These are phyloP conservation scores for Blennius ocellaris DNA, from an alignment of 2,113 vertebrate genomes.

Conservation along the genomic window DNA sequence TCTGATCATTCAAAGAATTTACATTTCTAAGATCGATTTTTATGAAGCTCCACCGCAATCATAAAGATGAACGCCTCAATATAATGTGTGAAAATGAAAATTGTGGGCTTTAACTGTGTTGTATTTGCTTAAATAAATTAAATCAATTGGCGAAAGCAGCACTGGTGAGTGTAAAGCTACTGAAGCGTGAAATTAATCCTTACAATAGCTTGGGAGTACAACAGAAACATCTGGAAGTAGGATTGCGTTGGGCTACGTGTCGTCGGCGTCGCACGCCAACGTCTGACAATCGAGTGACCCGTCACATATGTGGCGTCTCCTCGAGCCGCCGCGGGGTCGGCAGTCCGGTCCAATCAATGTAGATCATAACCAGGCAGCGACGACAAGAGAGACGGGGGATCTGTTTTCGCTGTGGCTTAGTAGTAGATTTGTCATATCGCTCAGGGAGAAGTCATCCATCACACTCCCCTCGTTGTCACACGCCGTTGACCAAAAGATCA, in stretches of 20 bases:
- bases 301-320: conserved; percentile 41
- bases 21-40: neutral
- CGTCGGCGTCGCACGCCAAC: conserved; percentile 9
- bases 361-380: conserved; percentile 41
- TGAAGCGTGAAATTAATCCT: conserved; percentile 62
- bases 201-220: conserved; percentile 24
- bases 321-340: neutral
- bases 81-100: conserved; percentile 6
- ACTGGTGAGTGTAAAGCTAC: conserved; percentile 38
- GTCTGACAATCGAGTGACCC: conserved; percentile 35
- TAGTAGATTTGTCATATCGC: conserved; percentile 37
- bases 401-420: conserved; percentile 14
- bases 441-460: conserved; percentile 52
- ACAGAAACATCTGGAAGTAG: conserved; percentile 54
- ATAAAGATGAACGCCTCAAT: neutral
- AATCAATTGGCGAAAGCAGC: conserved; percentile 46
- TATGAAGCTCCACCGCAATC: neutral
- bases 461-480: conserved; percentile 50
- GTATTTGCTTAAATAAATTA: conserved; percentile 31
- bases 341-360: conserved; percentile 49
- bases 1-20: neutral
- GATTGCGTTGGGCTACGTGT: conserved; percentile 17
- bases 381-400: conserved; percentile 21
- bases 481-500: conserved; percentile 46
- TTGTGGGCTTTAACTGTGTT: conserved; percentile 7